Conservation (phyloP, 2,113 vertebrate species). For the Lophura nycthemera region DNA sequence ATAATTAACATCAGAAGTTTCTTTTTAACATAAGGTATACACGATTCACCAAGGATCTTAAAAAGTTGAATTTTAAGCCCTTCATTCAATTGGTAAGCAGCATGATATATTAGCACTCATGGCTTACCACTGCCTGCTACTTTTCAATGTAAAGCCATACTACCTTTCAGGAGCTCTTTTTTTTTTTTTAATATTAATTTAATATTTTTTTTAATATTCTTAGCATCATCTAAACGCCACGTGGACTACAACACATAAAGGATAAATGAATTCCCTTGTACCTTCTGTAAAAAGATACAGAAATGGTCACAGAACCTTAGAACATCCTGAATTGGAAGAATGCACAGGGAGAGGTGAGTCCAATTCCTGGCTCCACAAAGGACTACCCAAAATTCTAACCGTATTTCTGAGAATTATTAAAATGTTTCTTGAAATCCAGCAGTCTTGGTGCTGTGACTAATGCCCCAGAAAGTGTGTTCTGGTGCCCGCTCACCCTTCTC, state of each 20-base stretch:
- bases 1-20: conserved; percentile 38
- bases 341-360: neutral
- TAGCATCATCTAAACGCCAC: neutral
- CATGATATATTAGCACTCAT: neutral
- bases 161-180: neutral
- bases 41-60: neutral
- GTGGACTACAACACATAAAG: neutral
- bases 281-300: conserved; percentile 76
- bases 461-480: neutral
- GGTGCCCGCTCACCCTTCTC: neutral
- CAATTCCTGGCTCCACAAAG: neutral
- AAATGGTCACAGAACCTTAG: conserved; percentile 58
- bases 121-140: neutral
- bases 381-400: neutral
- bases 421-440: neutral
- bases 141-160: neutral
- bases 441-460: neutral
- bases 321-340: neutral
- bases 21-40: neutral
- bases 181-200: neutral
- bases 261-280: neutral
- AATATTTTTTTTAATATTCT: too few relatives aligned
- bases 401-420: neutral
- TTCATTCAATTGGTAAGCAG: neutral
- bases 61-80: neutral